Conservation (phyloP, 2,888 invertebrate genomes). For the Lymantria dispar region DNA sequence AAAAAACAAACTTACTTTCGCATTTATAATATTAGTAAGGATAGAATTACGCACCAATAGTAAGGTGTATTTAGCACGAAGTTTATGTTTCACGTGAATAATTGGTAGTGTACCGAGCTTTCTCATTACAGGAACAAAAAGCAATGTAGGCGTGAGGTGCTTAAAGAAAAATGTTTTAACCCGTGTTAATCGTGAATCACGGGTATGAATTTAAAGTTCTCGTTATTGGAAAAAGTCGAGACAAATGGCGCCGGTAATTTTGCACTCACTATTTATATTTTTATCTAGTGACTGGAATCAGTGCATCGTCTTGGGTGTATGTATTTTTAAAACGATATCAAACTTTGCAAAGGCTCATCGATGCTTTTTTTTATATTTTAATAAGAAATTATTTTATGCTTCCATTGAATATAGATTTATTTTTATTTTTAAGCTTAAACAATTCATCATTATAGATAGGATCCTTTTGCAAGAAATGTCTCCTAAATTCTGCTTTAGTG, state of each 20-base stretch:
- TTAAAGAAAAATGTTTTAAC: slow-evolving; percentile 25
- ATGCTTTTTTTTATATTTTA: slow-evolving; percentile 2
- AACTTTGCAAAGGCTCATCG: slow-evolving; percentile 1
- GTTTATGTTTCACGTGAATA: slow-evolving; percentile 32
- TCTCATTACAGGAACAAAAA: slow-evolving; percentile 34
- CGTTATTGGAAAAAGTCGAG: slow-evolving; percentile 37
- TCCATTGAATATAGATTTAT: background rate
- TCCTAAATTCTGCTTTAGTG: too few species aligned
- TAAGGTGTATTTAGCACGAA: slow-evolving; percentile 25
- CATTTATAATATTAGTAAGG: too few species aligned
- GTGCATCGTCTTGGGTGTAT: background rate
- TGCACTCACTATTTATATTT: slow-evolving; percentile 9
- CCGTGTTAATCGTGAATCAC: slow-evolving; percentile 27
- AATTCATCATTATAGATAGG: background rate
- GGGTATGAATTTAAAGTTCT: slow-evolving; percentile 23
- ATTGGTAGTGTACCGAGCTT: slow-evolving; percentile 22
- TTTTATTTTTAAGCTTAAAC: background rate
- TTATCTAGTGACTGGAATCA: slow-evolving; percentile 14
- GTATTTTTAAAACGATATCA: slow-evolving; percentile 2
- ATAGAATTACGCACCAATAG: slow-evolving; percentile 14
- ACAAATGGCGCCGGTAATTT: slow-evolving; percentile 29
- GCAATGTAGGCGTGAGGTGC: slow-evolving; percentile 22
- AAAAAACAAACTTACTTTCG: too few species aligned
- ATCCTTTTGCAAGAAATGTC: background rate
- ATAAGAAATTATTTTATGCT: background rate